Conservation (phyloP, 2,888 invertebrate genomes). For the Pterostichus madidus region DNA sequence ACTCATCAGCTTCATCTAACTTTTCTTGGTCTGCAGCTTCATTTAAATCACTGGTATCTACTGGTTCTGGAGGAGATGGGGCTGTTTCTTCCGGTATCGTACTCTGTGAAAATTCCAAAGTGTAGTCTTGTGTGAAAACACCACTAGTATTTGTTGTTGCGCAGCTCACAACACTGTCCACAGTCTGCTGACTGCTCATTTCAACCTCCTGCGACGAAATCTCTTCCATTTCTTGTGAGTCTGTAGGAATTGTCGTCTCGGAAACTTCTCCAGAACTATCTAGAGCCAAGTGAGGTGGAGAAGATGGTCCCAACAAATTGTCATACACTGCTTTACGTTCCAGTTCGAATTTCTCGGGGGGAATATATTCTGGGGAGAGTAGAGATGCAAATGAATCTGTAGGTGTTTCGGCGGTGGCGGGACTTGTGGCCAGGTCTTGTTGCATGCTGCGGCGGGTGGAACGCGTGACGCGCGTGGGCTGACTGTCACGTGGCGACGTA, state of each 20-base stretch:
- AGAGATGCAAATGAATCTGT: conserved; percentile 71
- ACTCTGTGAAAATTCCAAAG: not conserved
- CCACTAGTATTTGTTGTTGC: conserved; percentile 67
- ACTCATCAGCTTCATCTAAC: conserved; percentile 69
- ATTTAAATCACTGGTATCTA: conserved; percentile 65
- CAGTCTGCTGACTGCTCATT: conserved; percentile 22
- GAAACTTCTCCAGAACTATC: not conserved
- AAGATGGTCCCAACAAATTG: conserved; percentile 75
- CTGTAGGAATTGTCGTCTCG: conserved; percentile 9
- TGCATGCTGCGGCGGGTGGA: conserved; percentile 77
- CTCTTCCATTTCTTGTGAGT: conserved; percentile 61
- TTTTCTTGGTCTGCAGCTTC: conserved; percentile 68
- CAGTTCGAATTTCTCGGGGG: conserved; percentile 77
- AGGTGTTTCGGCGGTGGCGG: conserved; percentile 74
- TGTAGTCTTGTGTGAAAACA: conserved; percentile 52
- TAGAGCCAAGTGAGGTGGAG: conserved; percentile 68
- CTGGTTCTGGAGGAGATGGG: conserved; percentile 65
- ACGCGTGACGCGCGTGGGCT: conserved; percentile 74
- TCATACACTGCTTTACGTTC: conserved; percentile 77
- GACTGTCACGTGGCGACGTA: conserved; percentile 76
- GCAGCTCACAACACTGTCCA: not conserved
- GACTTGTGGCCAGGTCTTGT: conserved; percentile 75
- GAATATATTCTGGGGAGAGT: conserved; percentile 77
- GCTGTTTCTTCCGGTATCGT: conserved; percentile 44
- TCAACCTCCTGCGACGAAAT: conserved; percentile 66